Percentiles rank a stretch among this genome's conserved stretches.
phyloP scores from a whole-genome alignment of 2,888 invertebrate species.

The Calephelis perditalis region DNA sequence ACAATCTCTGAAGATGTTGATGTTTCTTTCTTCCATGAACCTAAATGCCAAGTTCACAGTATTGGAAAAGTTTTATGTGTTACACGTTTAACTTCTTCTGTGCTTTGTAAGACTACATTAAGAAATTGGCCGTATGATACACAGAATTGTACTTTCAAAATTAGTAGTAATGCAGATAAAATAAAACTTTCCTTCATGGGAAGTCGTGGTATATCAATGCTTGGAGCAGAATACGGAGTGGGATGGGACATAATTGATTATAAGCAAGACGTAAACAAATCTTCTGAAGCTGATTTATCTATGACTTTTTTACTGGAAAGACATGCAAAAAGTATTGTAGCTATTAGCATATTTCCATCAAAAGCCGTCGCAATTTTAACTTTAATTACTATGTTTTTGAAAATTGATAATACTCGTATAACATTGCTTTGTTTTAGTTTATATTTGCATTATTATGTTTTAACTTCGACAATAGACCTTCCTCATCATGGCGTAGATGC shows the following conservation, averaged over 20 bases:
- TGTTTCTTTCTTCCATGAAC: not conserved
- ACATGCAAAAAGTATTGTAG: constrained; percentile 35
- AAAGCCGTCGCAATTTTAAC: constrained; percentile 36
- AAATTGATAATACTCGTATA: constrained; percentile 35
- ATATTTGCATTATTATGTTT: constrained; percentile 38
- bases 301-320: constrained; percentile 43
- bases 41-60: constrained; percentile 29
- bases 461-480: constrained; percentile 32
- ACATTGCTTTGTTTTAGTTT: constrained; percentile 38
- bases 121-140: constrained; percentile 43
- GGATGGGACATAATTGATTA: constrained; percentile 46
- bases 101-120: constrained; percentile 35
- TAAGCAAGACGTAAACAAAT: constrained; percentile 27
- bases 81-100: constrained; percentile 13
- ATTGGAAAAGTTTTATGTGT: constrained; percentile 33
- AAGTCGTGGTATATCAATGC: constrained; percentile 27
- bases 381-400: constrained; percentile 36
- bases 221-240: constrained; percentile 36
- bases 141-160: constrained; percentile 37
- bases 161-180: constrained; percentile 23
- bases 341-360: constrained; percentile 30
- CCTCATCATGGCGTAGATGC: constrained; percentile 35
- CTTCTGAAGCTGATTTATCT: constrained; percentile 31
- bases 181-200: constrained; percentile 28
- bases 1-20: constrained; percentile 21